phyloP scores from a whole-genome alignment of 1,140 invertebrate species.

The Cydia strobilella region DNA sequence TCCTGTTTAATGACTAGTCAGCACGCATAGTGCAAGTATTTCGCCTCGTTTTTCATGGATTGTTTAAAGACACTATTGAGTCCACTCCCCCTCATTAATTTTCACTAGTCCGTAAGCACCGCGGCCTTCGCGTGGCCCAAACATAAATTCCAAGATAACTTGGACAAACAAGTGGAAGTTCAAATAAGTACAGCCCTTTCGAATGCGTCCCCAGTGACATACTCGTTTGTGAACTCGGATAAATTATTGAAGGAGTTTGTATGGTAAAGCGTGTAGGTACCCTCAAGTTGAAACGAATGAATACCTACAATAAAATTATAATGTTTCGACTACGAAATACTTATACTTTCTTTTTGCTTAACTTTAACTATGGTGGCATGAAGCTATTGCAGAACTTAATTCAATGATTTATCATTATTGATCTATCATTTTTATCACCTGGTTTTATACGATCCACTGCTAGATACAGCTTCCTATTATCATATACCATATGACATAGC shows the following conservation, averaged over 20 bases:
- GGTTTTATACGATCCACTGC: too few species aligned
- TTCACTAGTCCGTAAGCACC: conserved; percentile 53
- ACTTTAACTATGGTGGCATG: neutral
- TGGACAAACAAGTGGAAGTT: conserved; percentile 66
- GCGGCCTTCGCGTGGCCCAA: conserved; percentile 53
- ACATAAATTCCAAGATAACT: conserved; percentile 73
- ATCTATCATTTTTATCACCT: too few species aligned
- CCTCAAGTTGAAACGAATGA: neutral
- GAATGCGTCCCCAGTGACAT: conserved; percentile 63
- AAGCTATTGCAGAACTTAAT: too few species aligned
- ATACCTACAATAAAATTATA: neutral
- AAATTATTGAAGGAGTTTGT: conserved; percentile 45
- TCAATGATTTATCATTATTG: too few species aligned
- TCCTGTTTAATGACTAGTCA: neutral
- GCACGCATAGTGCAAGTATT: conserved; percentile 20
- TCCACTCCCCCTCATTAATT: conserved; percentile 61
- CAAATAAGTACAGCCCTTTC: conserved; percentile 67
- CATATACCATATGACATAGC: too few species aligned
- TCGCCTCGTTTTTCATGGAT: conserved; percentile 36
- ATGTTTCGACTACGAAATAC: neutral
- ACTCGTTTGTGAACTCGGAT: conserved; percentile 49
- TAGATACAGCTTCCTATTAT: too few species aligned
- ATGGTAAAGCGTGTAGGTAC: conserved; percentile 9
- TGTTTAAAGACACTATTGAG: conserved; percentile 41
- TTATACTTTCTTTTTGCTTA: neutral